Evolutionary conservation across 2,797 vertebrate genomes (phyloP), one percentile per base, ranked within the genome.

Genomic region (Spinibarbus caldwelli): DNA sequence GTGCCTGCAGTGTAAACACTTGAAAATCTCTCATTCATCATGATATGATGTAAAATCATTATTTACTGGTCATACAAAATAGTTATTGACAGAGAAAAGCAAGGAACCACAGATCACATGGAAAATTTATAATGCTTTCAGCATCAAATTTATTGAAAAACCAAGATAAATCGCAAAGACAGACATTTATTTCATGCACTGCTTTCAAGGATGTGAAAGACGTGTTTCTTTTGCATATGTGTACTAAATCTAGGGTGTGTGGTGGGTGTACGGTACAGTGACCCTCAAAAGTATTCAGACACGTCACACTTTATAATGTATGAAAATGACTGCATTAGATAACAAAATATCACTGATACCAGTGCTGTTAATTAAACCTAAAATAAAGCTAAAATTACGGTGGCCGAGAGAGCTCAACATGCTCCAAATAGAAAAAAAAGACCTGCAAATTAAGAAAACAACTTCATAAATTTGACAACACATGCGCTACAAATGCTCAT

Each of bases 1-100:
- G 59, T 8, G 59, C 49, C 38, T 54, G 67, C 81, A 67, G 77
- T 54, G 76, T 84, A 84, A 87, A 84, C 62, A 57, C 78, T 87
- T 77, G 23, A 84, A 75, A 59, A 73, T 54, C 59, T 36, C 29
- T 57, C 57, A 47, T 86, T 86, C 49, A 86, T 86, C 72, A 76
- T 82, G 31, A 43, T 47, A 57, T 57, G 85, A 76, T 76, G 71
- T 66, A 54, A 76, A 82, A 82, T 86, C 85, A 68, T 62, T 85
- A 79, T 79, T 70, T 85, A 79, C 66, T 47, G 62, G 64, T 79
- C 49, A 78, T 62, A 71, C 64, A 78, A 85, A 85, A 85, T 71
- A 79, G 83, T 70, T 79, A 85, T 85, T 85, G 83, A 85, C 66
- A 62, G 76, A 85, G 5, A 34, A 41, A 73, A 77, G 82, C 73